Evolutionary conservation across 2,888 invertebrate species (phyloP).

Genomic region (Fissipunctia ypsillon): DNA sequence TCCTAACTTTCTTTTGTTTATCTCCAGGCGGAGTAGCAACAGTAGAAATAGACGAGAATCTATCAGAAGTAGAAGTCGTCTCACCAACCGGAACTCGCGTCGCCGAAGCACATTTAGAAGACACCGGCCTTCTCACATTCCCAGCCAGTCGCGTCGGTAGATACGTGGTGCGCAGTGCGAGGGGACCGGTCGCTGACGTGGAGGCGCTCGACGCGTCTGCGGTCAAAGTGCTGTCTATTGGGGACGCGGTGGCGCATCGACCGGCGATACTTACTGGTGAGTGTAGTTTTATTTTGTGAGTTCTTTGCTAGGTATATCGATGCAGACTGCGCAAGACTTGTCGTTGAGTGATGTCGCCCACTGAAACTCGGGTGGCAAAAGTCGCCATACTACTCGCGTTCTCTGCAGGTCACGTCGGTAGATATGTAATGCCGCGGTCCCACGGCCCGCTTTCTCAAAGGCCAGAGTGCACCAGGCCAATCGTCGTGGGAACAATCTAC

Average conservation of each 20-base stretch:
- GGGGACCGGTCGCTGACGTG: conserved; percentile 88
- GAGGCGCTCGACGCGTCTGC: conserved; percentile 95
- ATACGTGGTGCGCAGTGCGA: conserved; percentile 91
- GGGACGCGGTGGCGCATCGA: conserved; percentile 94
- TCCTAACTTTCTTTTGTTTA: neutral
- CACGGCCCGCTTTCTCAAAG: no score
- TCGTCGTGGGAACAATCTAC: no score
- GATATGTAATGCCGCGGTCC: no score
- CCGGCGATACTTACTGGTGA: conserved; percentile 93
- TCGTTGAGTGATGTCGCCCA: no score
- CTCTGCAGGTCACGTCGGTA: no score
- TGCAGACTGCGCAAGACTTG: no score
- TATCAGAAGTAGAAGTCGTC: conserved; percentile 92
- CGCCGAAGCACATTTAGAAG: conserved; percentile 91
- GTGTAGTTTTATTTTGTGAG: no score
- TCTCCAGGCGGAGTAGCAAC: conserved; percentile 88
- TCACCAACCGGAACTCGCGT: conserved; percentile 92
- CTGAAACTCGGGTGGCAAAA: no score
- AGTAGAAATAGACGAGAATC: conserved; percentile 91
- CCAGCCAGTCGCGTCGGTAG: conserved; percentile 94
- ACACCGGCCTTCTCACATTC: conserved; percentile 93
- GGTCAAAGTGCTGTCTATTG: conserved; percentile 93
- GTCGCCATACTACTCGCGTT: no score
- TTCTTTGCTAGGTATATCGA: no score
- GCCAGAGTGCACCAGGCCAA: no score